phyloP scores from a whole-genome alignment of 2,113 vertebrate genomes.

The Erythrocebus patas region DNA sequence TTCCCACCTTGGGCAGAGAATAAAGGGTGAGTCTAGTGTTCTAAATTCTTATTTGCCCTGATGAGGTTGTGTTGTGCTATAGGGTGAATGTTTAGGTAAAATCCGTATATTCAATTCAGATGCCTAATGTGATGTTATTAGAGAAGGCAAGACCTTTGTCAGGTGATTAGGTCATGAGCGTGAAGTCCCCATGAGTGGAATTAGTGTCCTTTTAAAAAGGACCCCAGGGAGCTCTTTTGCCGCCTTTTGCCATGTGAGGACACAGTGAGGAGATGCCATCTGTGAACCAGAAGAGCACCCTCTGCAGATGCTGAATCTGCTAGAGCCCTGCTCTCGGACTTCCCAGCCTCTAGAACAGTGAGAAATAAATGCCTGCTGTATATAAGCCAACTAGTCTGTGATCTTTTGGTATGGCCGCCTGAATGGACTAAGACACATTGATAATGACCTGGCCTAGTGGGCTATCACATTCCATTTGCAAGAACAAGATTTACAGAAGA shows the following conservation, averaged over 20 bases:
- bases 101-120: background rate
- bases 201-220: background rate
- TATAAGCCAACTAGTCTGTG: background rate
- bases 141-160: background rate
- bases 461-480: background rate
- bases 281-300: background rate
- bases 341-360: no score
- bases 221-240: background rate
- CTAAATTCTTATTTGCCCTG: background rate
- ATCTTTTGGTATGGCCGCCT: background rate
- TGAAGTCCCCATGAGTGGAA: background rate
- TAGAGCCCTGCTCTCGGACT: background rate
- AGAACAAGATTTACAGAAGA: background rate
- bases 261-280: background rate
- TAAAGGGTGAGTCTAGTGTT: background rate
- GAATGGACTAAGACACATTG: background rate
- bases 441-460: background rate
- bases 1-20: background rate
- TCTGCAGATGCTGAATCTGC: background rate
- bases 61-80: background rate
- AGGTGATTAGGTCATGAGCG: background rate
- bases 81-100: background rate
- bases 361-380: background rate
- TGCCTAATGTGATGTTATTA: background rate
- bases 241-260: background rate